These are phyloP conservation scores for Anser brachyrhynchus DNA, from an alignment of 2,113 vertebrate genomes.

Conservation along the genomic window DNA sequence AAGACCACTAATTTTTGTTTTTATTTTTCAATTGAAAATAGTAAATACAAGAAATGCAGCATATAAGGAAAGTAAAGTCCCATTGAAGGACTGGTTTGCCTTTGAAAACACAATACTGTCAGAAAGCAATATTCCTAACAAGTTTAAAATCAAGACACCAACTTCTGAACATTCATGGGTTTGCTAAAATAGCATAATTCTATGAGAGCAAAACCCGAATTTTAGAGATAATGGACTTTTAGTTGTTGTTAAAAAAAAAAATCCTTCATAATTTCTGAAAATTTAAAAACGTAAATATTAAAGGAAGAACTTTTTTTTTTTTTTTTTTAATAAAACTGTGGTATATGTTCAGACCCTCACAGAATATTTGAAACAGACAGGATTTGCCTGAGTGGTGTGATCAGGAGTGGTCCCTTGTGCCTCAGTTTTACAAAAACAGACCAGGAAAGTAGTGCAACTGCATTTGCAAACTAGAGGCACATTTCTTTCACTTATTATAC, in stretches of 20 bases:
- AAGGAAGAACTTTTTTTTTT: background rate
- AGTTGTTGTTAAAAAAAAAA: background rate
- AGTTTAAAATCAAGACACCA: background rate
- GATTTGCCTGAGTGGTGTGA: background rate
- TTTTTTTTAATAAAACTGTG: background rate
- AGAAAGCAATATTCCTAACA: background rate
- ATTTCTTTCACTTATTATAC: background rate
- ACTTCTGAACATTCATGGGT: background rate
- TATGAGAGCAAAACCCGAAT: background rate
- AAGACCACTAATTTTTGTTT: background rate
- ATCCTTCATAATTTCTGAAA: background rate
- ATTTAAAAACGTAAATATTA: background rate
- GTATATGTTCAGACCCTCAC: background rate
- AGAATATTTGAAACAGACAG: background rate
- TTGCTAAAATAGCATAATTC: background rate
- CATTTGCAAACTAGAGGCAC: background rate
- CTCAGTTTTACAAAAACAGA: background rate
- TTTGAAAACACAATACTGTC: background rate
- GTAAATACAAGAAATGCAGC: background rate
- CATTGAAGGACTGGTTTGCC: background rate
- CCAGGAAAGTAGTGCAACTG: background rate
- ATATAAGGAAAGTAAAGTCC: background rate
- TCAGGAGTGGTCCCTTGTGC: background rate
- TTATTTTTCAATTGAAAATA: background rate
- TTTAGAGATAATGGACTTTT: background rate